phyloP scores from a whole-genome alignment of 2,113 vertebrate genomes.

The Vicugna pacos region DNA sequence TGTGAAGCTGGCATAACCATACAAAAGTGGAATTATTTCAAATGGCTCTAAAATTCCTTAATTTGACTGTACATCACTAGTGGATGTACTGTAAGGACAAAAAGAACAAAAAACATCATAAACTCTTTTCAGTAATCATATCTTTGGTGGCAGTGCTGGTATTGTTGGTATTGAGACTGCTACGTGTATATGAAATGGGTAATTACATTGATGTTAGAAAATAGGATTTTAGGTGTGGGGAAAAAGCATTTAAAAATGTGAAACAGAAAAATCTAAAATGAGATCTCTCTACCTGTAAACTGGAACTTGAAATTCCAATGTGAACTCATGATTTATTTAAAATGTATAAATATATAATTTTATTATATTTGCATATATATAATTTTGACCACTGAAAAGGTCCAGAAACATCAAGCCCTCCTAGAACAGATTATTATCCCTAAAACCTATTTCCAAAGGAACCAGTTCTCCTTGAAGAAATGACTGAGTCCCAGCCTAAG shows the following conservation, averaged over 20 bases:
- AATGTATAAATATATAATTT: neutral
- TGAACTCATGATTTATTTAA: neutral
- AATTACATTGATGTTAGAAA: constrained; percentile 38
- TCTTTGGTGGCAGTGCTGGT: neutral
- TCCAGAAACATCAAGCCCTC: neutral
- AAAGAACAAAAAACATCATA: neutral
- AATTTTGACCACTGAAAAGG: constrained; percentile 8
- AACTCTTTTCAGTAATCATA: neutral
- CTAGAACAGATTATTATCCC: neutral
- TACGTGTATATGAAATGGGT: neutral
- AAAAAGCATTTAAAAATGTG: neutral
- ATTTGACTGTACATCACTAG: neutral
- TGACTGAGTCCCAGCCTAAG: neutral
- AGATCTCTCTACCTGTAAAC: neutral
- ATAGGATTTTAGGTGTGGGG: neutral
- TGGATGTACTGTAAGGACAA: neutral
- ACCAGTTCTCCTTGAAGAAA: neutral
- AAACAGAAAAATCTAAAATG: neutral
- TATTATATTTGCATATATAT: neutral
- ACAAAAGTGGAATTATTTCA: neutral
- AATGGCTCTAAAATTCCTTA: neutral
- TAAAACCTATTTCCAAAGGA: constrained; percentile 2
- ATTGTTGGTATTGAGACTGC: neutral
- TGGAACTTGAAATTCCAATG: neutral
- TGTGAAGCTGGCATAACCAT: neutral